These are phyloP conservation scores for Acrobasis repandana DNA, from an alignment of 2,888 invertebrate genomes.

Conservation along the genomic window DNA sequence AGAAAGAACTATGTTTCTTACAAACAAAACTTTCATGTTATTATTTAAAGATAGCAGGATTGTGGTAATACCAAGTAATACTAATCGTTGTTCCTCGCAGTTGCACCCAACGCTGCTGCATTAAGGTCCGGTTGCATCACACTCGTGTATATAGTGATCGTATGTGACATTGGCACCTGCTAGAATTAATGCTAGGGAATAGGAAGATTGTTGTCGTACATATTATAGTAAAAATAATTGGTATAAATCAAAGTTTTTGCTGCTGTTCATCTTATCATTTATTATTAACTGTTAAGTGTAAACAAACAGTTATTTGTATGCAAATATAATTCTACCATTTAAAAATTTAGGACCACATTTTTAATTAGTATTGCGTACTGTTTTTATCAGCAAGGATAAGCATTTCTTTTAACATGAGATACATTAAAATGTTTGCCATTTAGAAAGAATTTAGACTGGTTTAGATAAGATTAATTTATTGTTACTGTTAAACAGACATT, in stretches of 20 bases:
- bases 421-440: background rate
- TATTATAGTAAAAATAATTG: too few species aligned
- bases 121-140: background rate
- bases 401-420: background rate
- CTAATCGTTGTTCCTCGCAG: background rate
- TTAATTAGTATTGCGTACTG: background rate
- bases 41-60: too few species aligned
- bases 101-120: background rate
- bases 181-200: background rate
- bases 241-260: too few species aligned
- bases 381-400: background rate
- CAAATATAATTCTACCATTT: too few species aligned
- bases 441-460: constrained; percentile 1
- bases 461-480: constrained; percentile 4
- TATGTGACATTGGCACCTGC: background rate
- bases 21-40: too few species aligned
- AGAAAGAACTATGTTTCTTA: too few species aligned
- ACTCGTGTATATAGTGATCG: background rate
- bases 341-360: too few species aligned
- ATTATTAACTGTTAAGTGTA: too few species aligned
- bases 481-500: background rate
- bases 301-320: too few species aligned
- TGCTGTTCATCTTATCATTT: too few species aligned
- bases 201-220: too few species aligned
- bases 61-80: background rate